A percentile compares a stretch with the other conserved stretches of the same genome.
Conservation (phyloP, 2,888 invertebrate species). For the Amblyjoppa fuscipennis region DNA sequence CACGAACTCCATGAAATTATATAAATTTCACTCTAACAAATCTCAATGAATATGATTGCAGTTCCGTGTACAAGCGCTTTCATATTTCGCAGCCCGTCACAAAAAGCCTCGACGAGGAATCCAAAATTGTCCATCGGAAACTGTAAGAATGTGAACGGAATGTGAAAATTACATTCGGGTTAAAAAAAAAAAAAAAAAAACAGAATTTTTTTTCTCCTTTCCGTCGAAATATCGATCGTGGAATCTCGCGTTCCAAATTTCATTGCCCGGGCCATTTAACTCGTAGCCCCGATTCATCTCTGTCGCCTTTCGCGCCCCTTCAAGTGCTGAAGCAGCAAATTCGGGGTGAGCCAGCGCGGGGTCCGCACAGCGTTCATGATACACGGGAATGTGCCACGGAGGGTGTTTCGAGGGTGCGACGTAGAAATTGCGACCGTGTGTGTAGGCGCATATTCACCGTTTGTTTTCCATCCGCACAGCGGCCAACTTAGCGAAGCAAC, state of each 20-base stretch:
- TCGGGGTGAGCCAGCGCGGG: conserved; percentile 1
- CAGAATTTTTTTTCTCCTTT: background rate
- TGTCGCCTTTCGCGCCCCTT: conserved; percentile 31
- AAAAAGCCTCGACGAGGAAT: too few species aligned
- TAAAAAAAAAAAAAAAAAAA: background rate
- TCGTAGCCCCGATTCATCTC: conserved; percentile 40
- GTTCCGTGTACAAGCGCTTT: background rate
- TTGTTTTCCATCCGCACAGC: conserved; percentile 4
- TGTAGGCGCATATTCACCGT: conserved; percentile 14
- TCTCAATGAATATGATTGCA: background rate
- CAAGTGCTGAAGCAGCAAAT: conserved; percentile 30
- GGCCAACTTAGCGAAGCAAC: conserved; percentile 14
- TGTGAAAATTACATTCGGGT: background rate
- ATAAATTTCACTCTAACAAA: too few species aligned
- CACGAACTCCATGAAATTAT: too few species aligned
- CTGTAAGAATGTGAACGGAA: background rate
- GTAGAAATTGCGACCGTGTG: conserved; percentile 21
- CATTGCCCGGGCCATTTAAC: conserved; percentile 40
- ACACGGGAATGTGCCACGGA: conserved; percentile 12
- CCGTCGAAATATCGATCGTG: background rate
- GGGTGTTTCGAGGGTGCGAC: conserved; percentile 27
- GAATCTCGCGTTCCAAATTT: conserved; percentile 20
- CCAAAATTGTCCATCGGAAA: background rate
- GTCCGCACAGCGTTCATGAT: conserved; percentile 12
- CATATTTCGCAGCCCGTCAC: too few species aligned